These are phyloP conservation scores for Ostrea denselamellosa DNA, from an alignment of 1,140 invertebrate genomes.

Conservation along the genomic window DNA sequence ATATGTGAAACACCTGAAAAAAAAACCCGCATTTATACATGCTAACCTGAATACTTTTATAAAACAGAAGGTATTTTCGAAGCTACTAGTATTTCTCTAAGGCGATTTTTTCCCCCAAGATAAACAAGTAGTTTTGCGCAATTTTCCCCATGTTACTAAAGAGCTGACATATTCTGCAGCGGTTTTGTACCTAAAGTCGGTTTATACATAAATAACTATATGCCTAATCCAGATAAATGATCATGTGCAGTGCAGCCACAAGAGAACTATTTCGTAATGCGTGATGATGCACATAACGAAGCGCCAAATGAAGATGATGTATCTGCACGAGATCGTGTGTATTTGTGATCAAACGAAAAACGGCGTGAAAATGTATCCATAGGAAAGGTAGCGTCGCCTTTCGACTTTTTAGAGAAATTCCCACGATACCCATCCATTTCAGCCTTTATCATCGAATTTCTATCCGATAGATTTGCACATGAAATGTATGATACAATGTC, in stretches of 20 bases:
- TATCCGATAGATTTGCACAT: not conserved
- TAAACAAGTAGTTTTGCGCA: not conserved
- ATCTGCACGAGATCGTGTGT: not conserved
- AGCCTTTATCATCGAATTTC: not conserved
- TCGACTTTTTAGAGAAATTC: slow-evolving; percentile 27
- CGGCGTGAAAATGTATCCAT: not conserved
- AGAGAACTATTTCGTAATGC: not conserved
- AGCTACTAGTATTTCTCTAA: not conserved
- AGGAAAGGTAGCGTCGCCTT: not conserved
- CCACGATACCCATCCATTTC: not conserved
- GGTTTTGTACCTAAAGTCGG: not conserved
- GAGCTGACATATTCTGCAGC: no score
- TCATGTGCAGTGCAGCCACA: not conserved
- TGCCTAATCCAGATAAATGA: slow-evolving; percentile 4
- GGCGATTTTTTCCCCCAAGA: not conserved
- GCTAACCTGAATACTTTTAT: not conserved
- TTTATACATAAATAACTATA: not conserved
- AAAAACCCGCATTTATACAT: not conserved
- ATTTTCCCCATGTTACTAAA: not conserved
- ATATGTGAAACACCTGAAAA: no score
- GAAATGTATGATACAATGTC: not conserved
- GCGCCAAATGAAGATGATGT: slow-evolving; percentile 19
- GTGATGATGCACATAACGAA: not conserved
- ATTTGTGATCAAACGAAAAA: slow-evolving; percentile 23
- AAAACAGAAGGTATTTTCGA: not conserved